A percentile compares a stretch with the other conserved stretches of the same genome.
Conservation (phyloP, 2,888 invertebrate genomes). For the Cenopis cana region DNA sequence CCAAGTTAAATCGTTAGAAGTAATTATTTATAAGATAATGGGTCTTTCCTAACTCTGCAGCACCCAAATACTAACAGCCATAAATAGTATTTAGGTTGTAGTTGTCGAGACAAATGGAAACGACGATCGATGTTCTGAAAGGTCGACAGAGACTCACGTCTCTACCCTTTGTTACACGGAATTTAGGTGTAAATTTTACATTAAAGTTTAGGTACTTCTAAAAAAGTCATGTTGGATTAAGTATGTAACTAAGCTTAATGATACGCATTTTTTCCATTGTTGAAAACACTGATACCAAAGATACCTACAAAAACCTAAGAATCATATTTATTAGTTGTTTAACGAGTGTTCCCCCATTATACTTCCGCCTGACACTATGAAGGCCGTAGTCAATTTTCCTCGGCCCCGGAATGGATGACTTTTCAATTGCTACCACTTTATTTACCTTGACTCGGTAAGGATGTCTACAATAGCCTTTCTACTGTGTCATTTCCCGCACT, state of each 20-base stretch:
- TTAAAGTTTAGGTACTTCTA: neutral
- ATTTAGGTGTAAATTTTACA: conserved; percentile 8
- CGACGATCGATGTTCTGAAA: conserved; percentile 37
- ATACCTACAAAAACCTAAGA: neutral
- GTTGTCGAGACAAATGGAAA: conserved; percentile 37
- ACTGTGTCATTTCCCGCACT: conserved; percentile 82
- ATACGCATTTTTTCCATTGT: no score
- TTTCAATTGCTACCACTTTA: conserved; percentile 80
- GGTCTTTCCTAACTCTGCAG: conserved; percentile 34
- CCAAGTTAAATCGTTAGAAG: conserved; percentile 21
- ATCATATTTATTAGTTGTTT: conserved; percentile 50
- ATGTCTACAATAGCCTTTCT: conserved; percentile 68
- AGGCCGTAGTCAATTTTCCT: conserved; percentile 58
- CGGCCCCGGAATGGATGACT: conserved; percentile 69
- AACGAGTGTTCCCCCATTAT: conserved; percentile 62
- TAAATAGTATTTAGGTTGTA: conserved; percentile 41
- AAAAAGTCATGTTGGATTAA: no score
- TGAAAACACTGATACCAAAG: no score
- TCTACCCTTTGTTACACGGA: conserved; percentile 11
- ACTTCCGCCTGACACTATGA: conserved; percentile 63
- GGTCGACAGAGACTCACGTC: conserved; percentile 21
- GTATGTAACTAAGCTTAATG: no score
- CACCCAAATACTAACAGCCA: conserved; percentile 36
- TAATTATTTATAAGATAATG: conserved; percentile 40
- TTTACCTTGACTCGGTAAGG: conserved; percentile 67